Percentiles rank a stretch among this genome's conserved stretches.
phyloP scores from a whole-genome alignment of 1,140 invertebrate species.

The Oppia nitens region DNA sequence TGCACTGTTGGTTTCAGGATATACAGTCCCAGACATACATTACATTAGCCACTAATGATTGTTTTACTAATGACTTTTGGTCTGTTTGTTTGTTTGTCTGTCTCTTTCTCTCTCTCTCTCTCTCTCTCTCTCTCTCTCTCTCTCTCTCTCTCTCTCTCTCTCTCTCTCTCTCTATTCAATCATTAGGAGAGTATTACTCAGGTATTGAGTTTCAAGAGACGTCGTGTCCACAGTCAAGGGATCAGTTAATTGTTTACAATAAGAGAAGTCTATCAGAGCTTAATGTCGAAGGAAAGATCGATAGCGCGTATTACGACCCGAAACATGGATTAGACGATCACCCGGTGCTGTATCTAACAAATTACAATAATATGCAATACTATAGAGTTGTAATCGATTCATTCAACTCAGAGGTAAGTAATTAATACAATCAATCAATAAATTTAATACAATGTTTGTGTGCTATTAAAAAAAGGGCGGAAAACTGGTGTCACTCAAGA shows the following conservation, averaged over 20 bases:
- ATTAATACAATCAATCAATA: not conserved
- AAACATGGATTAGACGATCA: too few species aligned
- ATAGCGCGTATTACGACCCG: not conserved
- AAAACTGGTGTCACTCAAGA: not conserved
- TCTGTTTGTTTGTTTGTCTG: too few species aligned
- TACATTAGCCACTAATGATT: too few species aligned
- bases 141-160: too few species aligned
- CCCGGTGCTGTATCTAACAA: not conserved
- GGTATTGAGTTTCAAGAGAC: not conserved
- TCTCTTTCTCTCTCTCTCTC: too few species aligned
- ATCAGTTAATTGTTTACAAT: not conserved
- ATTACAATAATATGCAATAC: not conserved
- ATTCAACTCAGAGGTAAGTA: not conserved
- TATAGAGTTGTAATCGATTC: not conserved
- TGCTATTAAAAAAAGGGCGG: not conserved
- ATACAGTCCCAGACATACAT: too few species aligned
- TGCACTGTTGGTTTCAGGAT: too few species aligned
- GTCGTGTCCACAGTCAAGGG: not conserved
- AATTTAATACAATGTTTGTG: not conserved
- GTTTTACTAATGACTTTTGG: too few species aligned
- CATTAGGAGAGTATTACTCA: not conserved
- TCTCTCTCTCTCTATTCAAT: too few species aligned
- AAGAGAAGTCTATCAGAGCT: not conserved
- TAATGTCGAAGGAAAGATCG: not conserved
- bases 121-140: too few species aligned